phyloP scores from a whole-genome alignment of 2,113 vertebrate genomes.

The Colistium nudipinnis region DNA sequence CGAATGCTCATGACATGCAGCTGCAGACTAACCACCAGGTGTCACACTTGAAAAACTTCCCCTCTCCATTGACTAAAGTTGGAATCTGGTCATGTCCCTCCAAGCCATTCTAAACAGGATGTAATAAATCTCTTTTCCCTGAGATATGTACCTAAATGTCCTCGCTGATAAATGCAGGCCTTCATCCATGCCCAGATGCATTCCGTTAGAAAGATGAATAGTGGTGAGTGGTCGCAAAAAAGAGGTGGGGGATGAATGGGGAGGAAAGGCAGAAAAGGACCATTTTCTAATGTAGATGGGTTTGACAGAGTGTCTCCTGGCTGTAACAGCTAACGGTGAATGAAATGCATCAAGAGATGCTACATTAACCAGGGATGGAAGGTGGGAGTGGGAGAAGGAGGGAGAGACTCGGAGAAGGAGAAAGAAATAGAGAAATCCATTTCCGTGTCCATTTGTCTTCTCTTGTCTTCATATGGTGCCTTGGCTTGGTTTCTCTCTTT shows the following conservation, averaged over 20 bases:
- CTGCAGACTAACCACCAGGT: conserved; percentile 5
- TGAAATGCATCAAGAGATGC: conserved; percentile 77
- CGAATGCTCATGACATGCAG: neutral
- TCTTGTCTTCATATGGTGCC: conserved; percentile 67
- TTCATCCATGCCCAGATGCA: conserved; percentile 66
- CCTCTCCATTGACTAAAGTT: conserved; percentile 25
- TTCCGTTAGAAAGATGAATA: conserved; percentile 72
- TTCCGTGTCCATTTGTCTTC: conserved; percentile 68
- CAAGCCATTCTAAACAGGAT: conserved; percentile 53
- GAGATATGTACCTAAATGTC: conserved; percentile 71
- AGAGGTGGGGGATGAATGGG: conserved; percentile 11
- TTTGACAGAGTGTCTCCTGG: conserved; percentile 73
- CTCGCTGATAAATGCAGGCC: conserved; percentile 72
- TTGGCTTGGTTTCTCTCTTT: conserved; percentile 57
- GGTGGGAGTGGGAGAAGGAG: neutral
- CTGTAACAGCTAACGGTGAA: conserved; percentile 70
- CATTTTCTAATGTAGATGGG: conserved; percentile 73
- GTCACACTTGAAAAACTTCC: conserved; percentile 28
- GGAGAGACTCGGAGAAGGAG: too few relatives aligned
- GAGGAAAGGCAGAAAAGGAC: conserved; percentile 41
- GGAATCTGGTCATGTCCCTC: conserved; percentile 40
- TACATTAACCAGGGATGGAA: conserved; percentile 67
- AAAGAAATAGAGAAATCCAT: conserved; percentile 37
- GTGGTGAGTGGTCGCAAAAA: conserved; percentile 38
- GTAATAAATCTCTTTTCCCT: conserved; percentile 69